These are phyloP conservation scores for Bergia sp. DNA, from an alignment of 92 coral and sea anemone genomes.

Conservation along the genomic window DNA sequence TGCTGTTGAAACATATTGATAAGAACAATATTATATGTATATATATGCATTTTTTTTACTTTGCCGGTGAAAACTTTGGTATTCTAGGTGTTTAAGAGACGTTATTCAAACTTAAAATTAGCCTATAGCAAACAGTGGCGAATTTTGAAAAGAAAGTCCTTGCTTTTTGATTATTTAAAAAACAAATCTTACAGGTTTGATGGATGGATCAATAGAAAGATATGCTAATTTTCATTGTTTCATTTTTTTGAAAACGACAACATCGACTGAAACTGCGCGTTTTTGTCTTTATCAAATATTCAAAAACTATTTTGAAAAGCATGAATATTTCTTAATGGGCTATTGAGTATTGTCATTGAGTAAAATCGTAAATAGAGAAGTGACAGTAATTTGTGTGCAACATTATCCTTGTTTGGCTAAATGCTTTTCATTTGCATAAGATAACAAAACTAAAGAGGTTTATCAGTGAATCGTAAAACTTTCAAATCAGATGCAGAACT, in stretches of 20 bases:
- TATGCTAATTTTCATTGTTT: background rate
- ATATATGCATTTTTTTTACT: no score
- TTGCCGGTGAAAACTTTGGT: no score
- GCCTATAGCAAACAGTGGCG: no score
- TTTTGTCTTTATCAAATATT: background rate
- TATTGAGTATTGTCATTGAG: background rate
- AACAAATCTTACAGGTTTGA: no score
- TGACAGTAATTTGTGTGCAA: constrained; percentile 5
- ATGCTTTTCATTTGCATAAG: constrained; percentile 16
- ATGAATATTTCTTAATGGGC: background rate
- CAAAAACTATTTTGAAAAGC: background rate
- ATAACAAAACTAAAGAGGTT: constrained; percentile 3
- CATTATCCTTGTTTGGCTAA: constrained; percentile 27
- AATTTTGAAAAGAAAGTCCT: no score
- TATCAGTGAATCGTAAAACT: constrained; percentile 6
- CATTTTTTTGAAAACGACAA: no score
- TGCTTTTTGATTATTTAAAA: no score
- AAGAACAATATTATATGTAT: no score
- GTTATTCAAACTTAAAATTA: no score
- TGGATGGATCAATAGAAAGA: no score
- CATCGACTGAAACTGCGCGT: background rate
- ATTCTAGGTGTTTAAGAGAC: no score
- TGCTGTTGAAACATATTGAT: no score
- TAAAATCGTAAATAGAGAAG: background rate
- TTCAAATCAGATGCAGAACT: background rate